A percentile compares a stretch with the other conserved stretches of the same genome.
These are phyloP conservation scores for Amblyteles armatorius DNA, from an alignment of 2,888 invertebrate genomes.

Conservation along the genomic window DNA sequence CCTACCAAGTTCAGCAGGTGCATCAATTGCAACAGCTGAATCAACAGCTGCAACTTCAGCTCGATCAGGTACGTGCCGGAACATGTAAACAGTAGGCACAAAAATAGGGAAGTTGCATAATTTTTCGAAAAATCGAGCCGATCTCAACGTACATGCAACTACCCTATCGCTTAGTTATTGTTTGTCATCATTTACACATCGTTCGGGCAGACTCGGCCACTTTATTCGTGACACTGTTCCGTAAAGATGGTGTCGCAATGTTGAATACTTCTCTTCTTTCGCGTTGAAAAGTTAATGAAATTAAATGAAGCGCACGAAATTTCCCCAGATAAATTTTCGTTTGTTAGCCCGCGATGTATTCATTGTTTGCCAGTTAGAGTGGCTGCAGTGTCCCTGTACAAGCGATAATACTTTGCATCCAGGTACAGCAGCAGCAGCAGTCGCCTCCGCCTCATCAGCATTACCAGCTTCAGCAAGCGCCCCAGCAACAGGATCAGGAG, in stretches of 20 bases:
- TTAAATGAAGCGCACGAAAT: not conserved
- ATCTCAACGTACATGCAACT: slow-evolving; percentile 3
- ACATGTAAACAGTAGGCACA: not conserved
- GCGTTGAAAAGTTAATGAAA: not conserved
- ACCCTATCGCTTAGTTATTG: not conserved
- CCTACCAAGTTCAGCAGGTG: slow-evolving; percentile 82
- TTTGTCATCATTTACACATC: slow-evolving; percentile 8
- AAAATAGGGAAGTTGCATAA: slow-evolving; percentile 1
- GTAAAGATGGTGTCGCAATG: slow-evolving; percentile 7
- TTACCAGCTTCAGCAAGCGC: slow-evolving; percentile 67
- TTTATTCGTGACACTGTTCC: slow-evolving; percentile 17
- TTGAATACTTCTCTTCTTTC: slow-evolving; percentile 44
- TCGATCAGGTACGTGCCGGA: slow-evolving; percentile 78
- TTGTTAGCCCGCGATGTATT: slow-evolving; percentile 12
- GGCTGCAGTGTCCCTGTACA: slow-evolving; percentile 34
- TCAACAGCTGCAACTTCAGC: slow-evolving; percentile 82
- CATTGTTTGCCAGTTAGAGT: slow-evolving; percentile 28
- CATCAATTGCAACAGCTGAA: slow-evolving; percentile 83
- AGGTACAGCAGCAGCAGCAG: slow-evolving; percentile 76
- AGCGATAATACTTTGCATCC: slow-evolving; percentile 65
- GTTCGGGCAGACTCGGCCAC: not conserved
- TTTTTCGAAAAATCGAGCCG: not conserved
- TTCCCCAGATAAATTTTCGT: not conserved
- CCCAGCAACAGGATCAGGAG: slow-evolving; percentile 76
- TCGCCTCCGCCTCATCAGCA: slow-evolving; percentile 70